Base-by-base conservation (phyloP, 2,888 invertebrate species). In the Caenorhabditis imperialis region DNA sequence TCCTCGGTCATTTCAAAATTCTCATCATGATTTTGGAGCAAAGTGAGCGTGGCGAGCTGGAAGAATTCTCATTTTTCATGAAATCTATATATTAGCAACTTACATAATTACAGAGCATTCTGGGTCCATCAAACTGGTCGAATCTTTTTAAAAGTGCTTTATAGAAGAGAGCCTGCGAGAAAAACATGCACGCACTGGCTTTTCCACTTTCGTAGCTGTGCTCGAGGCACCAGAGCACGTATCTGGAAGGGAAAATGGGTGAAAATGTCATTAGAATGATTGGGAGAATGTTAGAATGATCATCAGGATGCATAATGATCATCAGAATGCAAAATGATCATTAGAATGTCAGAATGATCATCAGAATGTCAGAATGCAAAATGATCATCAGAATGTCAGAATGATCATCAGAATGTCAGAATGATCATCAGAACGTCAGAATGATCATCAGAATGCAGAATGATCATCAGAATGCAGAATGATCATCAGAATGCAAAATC, bases 171-270 rank as follows among this genome's bases (percentile, higher is more conserved):
- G 65, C 94, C 51, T 96, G 92, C 0, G 95, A 94, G 89, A 99
- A 96, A 90, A 99, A 99, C 95, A 97, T 96, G 25, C 96, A 94
- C 2, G 96, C 96, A 89, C 98, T 96, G 87, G 96, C 96, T 72
- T 96, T 92, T n/a, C 96, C 96, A 0, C 96, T 97, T 90, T 96
- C 96, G 89, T 96, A 95, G 0, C 96, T 95, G 84, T 96, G 95
- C 88, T 97, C 97, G 53, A 99, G 89, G 44, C 98, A 91, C 96
- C 97, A 98, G 3, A 98, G 90, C 0, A 94, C 94, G 89, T 97
- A 98, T 79, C 93, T 93, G 88, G 38, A 63, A 62, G n/a, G 10
- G 12, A 12, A 30, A 10, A 25, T 55, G 18, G 12, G 5, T 6
- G 30, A 10, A 30, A 10, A 30, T 30, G 6, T 30, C 10, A 30